Percentiles rank a stretch among this genome's conserved stretches.
These are phyloP conservation scores for Apotomis capreana DNA, from an alignment of 2,888 invertebrate species.

Conservation along the genomic window DNA sequence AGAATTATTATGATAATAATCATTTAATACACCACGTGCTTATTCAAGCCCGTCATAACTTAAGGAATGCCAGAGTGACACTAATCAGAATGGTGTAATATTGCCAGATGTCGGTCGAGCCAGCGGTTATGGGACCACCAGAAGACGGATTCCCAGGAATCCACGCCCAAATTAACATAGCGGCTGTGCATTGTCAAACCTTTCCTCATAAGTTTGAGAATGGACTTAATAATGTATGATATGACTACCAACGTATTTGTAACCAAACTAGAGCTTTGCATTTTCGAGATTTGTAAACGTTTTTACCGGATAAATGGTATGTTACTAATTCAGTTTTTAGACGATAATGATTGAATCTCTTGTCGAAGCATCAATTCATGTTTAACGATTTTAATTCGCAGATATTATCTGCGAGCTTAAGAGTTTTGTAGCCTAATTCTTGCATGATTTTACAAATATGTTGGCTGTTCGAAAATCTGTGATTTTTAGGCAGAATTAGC, in stretches of 20 bases:
- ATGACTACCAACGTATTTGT: constrained; percentile 15
- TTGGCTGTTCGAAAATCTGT: not conserved
- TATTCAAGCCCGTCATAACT: not conserved
- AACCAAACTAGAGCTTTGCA: not conserved
- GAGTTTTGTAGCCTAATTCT: no score
- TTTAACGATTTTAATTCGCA: no score
- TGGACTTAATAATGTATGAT: constrained; percentile 1
- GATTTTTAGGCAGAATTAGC: not conserved
- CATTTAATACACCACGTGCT: not conserved
- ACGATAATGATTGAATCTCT: no score
- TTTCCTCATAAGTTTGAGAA: constrained; percentile 33
- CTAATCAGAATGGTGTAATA: constrained; percentile 40
- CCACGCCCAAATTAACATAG: constrained; percentile 23
- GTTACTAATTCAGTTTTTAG: no score
- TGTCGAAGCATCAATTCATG: no score
- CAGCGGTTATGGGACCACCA: constrained; percentile 34
- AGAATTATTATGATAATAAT: not conserved
- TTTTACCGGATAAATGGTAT: no score
- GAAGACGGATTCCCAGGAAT: constrained; percentile 32
- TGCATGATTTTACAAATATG: constrained; percentile 9
- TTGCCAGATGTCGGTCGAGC: constrained; percentile 37
- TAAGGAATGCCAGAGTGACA: constrained; percentile 23
- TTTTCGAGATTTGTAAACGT: not conserved
- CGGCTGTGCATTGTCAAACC: constrained; percentile 34
- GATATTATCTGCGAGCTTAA: no score